Conservation (phyloP, 2,797 vertebrate genomes). For the Ataeniobius toweri region DNA sequence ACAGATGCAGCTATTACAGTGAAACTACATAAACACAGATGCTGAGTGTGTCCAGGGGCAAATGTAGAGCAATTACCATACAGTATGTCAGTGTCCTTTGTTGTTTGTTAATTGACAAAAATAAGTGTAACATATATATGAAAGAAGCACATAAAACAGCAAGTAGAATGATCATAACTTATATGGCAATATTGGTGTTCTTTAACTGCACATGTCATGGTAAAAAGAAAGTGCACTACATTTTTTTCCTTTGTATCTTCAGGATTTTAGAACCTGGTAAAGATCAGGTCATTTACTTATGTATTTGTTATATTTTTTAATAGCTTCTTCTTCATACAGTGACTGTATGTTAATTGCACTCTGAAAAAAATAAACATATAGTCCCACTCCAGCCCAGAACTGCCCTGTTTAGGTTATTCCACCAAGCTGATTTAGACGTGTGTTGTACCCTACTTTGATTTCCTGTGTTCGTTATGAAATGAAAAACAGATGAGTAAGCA, state of each 20-base stretch:
- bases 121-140: conserved; percentile 7
- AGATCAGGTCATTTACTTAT: neutral
- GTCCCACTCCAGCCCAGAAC: neutral
- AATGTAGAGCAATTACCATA: conserved; percentile 16
- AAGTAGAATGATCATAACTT: conserved; percentile 32
- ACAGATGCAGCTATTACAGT: conserved; percentile 14
- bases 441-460: conserved; percentile 57
- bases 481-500: conserved; percentile 63
- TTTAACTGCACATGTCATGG: conserved; percentile 1
- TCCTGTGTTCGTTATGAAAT: conserved; percentile 66
- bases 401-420: conserved; percentile 32
- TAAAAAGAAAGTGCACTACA: neutral
- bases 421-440: conserved; percentile 39
- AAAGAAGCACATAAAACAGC: conserved; percentile 20
- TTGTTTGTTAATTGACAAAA: no score
- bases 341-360: neutral
- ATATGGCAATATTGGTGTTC: conserved; percentile 11
- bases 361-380: neutral
- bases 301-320: neutral
- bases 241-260: neutral
- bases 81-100: neutral
- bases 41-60: conserved; percentile 13
- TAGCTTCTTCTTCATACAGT: neutral
- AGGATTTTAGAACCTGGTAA: neutral
- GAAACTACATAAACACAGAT: conserved; percentile 25